Evolutionary conservation across 2,797 vertebrate genomes (phyloP).

Genomic region (Thalassophryne amazonica): DNA sequence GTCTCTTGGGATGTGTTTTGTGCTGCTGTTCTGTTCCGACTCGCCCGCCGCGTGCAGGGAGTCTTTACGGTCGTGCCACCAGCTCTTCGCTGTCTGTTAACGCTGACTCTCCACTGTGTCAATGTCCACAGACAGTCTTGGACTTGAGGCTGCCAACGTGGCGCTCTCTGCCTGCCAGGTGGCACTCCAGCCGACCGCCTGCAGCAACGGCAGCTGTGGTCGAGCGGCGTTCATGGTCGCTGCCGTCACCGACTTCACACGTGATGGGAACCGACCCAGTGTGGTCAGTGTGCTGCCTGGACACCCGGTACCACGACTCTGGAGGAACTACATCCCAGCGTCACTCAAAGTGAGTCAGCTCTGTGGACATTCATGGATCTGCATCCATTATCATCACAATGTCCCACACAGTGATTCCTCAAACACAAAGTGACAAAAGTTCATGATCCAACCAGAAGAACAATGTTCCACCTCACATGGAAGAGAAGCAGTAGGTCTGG

Average conservation of each 20-base stretch:
- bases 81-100: conserved; percentile 33
- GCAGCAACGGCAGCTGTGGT: conserved; percentile 64
- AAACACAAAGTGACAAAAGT: no score
- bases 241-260: conserved; percentile 77
- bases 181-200: conserved; percentile 59
- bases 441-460: no score
- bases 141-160: conserved; percentile 61
- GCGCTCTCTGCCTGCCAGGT: conserved; percentile 76
- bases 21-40: not conserved
- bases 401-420: no score
- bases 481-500: no score
- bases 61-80: conserved; percentile 15
- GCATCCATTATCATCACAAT: no score
- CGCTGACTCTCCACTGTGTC: conserved; percentile 16
- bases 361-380: not conserved
- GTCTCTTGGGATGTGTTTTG: not conserved
- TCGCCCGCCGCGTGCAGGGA: not conserved
- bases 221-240: conserved; percentile 61
- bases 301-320: conserved; percentile 55
- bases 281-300: conserved; percentile 42
- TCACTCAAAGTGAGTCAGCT: conserved; percentile 67
- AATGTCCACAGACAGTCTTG: conserved; percentile 61
- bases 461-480: no score
- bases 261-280: conserved; percentile 70
- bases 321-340: conserved; percentile 72